phyloP scores from a whole-genome alignment of 2,797 vertebrate genomes.

The Brachyrhaphis roseni region DNA sequence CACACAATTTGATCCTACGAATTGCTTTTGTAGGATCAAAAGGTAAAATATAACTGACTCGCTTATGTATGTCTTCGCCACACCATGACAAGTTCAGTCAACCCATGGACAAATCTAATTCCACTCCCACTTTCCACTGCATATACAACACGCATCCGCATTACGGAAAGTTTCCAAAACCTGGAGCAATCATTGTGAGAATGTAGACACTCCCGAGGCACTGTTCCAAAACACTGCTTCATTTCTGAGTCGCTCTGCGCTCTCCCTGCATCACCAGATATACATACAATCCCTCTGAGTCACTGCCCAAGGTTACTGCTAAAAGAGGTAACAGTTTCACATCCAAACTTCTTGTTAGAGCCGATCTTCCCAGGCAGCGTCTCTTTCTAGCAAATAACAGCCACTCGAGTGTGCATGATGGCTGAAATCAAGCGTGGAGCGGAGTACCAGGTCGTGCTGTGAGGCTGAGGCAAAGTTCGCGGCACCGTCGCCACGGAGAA shows the following conservation, averaged over 20 bases:
- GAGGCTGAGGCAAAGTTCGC: slow-evolving; percentile 58
- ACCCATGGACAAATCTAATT: slow-evolving; percentile 62
- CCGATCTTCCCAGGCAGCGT: slow-evolving; percentile 25
- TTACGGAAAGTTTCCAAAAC: slow-evolving; percentile 60
- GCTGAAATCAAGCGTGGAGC: slow-evolving; percentile 60
- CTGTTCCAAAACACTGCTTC: slow-evolving; percentile 47
- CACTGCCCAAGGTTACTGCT: slow-evolving; percentile 40
- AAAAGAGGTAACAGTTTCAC: slow-evolving; percentile 39
- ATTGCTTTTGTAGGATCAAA: no score
- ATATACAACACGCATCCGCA: slow-evolving; percentile 30
- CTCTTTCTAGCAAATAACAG: slow-evolving; percentile 36
- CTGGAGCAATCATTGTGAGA: slow-evolving; percentile 50
- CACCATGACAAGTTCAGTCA: slow-evolving; percentile 63
- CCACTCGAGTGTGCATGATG: slow-evolving; percentile 56
- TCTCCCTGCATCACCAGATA: slow-evolving; percentile 56
- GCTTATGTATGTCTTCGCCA: slow-evolving; percentile 23
- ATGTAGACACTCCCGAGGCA: slow-evolving; percentile 55
- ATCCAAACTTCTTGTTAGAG: slow-evolving; percentile 35
- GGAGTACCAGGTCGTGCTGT: slow-evolving; percentile 49
- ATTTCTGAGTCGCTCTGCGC: slow-evolving; percentile 54
- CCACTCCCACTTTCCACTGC: slow-evolving; percentile 41
- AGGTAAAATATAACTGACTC: slow-evolving; percentile 36
- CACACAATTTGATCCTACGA: slow-evolving; percentile 44
- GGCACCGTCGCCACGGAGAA: slow-evolving; percentile 60
- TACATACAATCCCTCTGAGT: slow-evolving; percentile 64